Percentiles rank a stretch among this genome's conserved stretches.
Conservation (phyloP, 2,113 vertebrate genomes). For the Epinephelus fuscoguttatus region DNA sequence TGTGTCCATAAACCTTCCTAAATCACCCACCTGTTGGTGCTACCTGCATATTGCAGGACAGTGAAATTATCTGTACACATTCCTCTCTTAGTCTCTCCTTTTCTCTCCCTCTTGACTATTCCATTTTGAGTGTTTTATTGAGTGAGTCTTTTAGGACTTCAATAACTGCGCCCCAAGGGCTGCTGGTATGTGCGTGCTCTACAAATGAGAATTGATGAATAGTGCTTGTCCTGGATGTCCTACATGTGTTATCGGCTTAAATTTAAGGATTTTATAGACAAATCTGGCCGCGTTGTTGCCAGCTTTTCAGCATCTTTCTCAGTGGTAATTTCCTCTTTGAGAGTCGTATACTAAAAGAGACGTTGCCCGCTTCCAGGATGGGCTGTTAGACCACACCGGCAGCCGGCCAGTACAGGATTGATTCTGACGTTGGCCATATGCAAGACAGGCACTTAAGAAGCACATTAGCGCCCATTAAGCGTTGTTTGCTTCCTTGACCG, state of each 20-base stretch:
- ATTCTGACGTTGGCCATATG: slow-evolving; percentile 71
- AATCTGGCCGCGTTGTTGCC: background rate
- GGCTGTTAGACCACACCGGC: slow-evolving; percentile 56
- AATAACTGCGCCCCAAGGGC: slow-evolving; percentile 39
- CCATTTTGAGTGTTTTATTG: slow-evolving; percentile 38
- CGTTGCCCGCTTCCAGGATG: slow-evolving; percentile 47
- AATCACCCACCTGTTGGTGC: slow-evolving; percentile 53
- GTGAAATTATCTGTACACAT: slow-evolving; percentile 12
- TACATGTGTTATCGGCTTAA: slow-evolving; percentile 42
- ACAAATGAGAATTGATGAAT: slow-evolving; percentile 69
- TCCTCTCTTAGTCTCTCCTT: background rate
- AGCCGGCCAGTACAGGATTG: slow-evolving; percentile 72
- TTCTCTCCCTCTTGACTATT: slow-evolving; percentile 16
- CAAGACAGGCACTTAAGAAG: slow-evolving; percentile 76
- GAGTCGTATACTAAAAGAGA: background rate
- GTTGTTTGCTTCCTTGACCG: slow-evolving; percentile 75
- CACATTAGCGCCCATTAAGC: slow-evolving; percentile 81
- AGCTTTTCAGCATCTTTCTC: slow-evolving; percentile 8
- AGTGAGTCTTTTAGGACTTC: slow-evolving; percentile 40
- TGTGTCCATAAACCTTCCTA: slow-evolving; percentile 41
- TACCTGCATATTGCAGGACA: slow-evolving; percentile 33
- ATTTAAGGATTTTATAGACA: slow-evolving; percentile 28
- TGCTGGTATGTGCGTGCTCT: slow-evolving; percentile 39
- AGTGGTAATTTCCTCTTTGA: background rate
- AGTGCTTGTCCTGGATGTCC: slow-evolving; percentile 42